Conservation (phyloP, 2,797 vertebrate genomes). For the Smutsia temminckii region DNA sequence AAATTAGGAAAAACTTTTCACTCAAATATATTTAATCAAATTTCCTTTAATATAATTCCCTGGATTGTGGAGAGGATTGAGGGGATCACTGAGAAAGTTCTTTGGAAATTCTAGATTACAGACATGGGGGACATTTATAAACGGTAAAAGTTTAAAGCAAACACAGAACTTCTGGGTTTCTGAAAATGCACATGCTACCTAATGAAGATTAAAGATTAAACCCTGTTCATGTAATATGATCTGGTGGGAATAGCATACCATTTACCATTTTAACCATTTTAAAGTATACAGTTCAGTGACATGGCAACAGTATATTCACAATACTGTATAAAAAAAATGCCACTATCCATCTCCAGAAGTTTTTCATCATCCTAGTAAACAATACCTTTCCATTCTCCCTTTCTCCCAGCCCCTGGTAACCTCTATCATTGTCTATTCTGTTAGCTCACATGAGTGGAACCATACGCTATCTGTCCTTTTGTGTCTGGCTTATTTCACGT, state of each 20-base stretch:
- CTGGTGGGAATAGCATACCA: not conserved
- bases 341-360: not conserved
- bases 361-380: not conserved
- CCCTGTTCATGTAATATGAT: not conserved
- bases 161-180: not conserved
- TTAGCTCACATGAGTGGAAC: not conserved
- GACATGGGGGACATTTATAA: not conserved
- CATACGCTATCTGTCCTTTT: not conserved
- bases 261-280: not conserved
- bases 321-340: not conserved
- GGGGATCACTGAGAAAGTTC: not conserved
- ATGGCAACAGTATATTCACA: not conserved
- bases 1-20: not conserved
- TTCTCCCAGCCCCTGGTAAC: not conserved
- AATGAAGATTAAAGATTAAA: not conserved
- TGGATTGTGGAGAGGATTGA: not conserved
- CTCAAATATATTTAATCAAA: not conserved
- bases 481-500: not conserved
- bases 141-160: slow-evolving; percentile 33
- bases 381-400: not conserved
- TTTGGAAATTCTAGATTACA: not conserved
- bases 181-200: not conserved
- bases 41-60: not conserved
- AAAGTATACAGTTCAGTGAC: not conserved
- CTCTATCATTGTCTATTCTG: not conserved